These are phyloP conservation scores for Percopsis omiscomaycus DNA, from an alignment of 2,797 vertebrate species.

Conservation along the genomic window DNA sequence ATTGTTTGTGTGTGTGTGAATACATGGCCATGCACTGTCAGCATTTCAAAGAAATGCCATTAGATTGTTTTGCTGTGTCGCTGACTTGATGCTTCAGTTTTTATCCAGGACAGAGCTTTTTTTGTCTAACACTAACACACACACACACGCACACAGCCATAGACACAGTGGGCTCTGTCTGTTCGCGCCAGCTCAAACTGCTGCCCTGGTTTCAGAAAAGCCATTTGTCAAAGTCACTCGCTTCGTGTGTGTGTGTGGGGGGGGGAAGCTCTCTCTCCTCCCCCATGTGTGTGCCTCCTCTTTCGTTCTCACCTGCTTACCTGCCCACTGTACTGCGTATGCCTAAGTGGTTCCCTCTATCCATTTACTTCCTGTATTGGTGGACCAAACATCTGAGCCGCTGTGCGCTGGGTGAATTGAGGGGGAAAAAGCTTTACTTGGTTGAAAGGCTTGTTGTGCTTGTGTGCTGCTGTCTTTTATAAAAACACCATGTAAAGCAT, in stretches of 20 bases:
- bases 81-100: constrained; percentile 69
- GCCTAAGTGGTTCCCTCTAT: too few relatives aligned
- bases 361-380: too few relatives aligned
- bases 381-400: too few relatives aligned
- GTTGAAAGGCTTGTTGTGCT: too few relatives aligned
- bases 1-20: constrained; percentile 8
- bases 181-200: constrained; percentile 51
- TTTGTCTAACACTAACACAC: constrained; percentile 21
- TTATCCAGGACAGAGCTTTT: constrained; percentile 60
- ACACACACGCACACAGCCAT: constrained; percentile 25
- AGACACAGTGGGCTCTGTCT: constrained; percentile 44
- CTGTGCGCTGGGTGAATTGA: too few relatives aligned
- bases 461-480: background rate
- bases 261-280: constrained; percentile 1
- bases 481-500: background rate
- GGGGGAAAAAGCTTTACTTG: too few relatives aligned
- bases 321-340: too few relatives aligned
- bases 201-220: constrained; percentile 51
- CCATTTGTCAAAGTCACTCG: constrained; percentile 69
- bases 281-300: constrained; percentile 9
- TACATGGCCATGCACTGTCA: constrained; percentile 49
- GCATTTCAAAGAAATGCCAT: constrained; percentile 50
- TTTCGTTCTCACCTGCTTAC: constrained; percentile 4
- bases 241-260: constrained; percentile 24
- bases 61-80: constrained; percentile 71